These are phyloP conservation scores for Oligia strigilis DNA, from an alignment of 2,888 invertebrate genomes.

Conservation along the genomic window DNA sequence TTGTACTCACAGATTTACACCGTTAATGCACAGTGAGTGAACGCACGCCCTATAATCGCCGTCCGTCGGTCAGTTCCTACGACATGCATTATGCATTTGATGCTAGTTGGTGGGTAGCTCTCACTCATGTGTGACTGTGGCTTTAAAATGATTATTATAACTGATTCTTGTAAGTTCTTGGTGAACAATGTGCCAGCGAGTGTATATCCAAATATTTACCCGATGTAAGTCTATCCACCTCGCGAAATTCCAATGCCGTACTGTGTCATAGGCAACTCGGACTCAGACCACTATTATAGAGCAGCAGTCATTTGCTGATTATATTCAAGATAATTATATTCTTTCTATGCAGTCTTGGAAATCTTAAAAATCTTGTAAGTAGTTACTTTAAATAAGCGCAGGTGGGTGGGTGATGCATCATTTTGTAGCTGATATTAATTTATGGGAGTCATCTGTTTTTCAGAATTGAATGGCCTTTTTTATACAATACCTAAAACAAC, in stretches of 20 bases:
- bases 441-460: too few species aligned
- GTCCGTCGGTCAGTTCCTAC: constrained; percentile 35
- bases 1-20: constrained; percentile 15
- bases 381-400: background rate
- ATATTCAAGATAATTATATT: background rate
- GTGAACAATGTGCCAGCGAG: background rate
- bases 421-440: too few species aligned
- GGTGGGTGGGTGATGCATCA: too few species aligned
- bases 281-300: background rate
- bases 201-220: background rate
- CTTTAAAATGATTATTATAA: background rate
- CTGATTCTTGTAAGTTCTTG: background rate
- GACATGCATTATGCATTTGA: constrained; percentile 29
- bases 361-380: background rate
- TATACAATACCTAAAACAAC: too few species aligned
- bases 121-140: constrained; percentile 23
- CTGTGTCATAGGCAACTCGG: background rate
- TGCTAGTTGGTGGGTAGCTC: background rate
- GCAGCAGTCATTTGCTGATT: background rate
- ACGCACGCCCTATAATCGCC: constrained; percentile 49
- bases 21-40: constrained; percentile 57
- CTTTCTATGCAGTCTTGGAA: background rate
- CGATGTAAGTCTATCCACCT: background rate
- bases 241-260: background rate
- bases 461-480: too few species aligned